Evolutionary conservation across 2,797 vertebrate species (phyloP), one percentile per base, ranked within the genome.

Genomic region (Nothura maculosa): DNA sequence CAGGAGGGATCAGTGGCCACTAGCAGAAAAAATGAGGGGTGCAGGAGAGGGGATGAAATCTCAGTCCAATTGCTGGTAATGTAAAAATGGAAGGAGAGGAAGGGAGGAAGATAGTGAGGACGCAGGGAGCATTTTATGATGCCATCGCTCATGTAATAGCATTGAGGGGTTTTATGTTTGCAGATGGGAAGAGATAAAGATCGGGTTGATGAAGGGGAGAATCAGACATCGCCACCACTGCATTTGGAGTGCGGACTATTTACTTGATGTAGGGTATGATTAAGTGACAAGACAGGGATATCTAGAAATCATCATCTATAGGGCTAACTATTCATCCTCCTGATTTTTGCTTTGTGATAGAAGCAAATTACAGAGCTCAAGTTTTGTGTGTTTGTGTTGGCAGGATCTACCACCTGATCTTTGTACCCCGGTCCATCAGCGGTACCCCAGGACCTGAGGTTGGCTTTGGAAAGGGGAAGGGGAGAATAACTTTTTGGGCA

Each of bases 241-340:
- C 7, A 34, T 34, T 62, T 28, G 61, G 75, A 27, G 34, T 43
- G 68, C 18, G 60, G 66, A 61, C 79, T 27, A 54, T 79, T 85
- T 78, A 60, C 54, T 90, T 87, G 89, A 87, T 87, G 19, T 20
- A 75, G 58, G 55, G 76, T 55, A 60, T 90, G 94, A 87, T 87
- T 63, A 92, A 92, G 80, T 9, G 1, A 81, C 40, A 36, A 63
- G 80, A 68, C 73, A 19, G 80, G 68, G 85, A 67, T 79, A 82
- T 88, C 80, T 75, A 47, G 72, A 82, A 80, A 85, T 68, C 60
- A 60, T 92, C 80, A 79, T 60, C 43, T 24, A 17, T 61, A 52
- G 83, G 75, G 76, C 63, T 40, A 30, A 57, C 47, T 52, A 58
- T 89, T 73, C 82, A 47, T 81, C 87, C 66, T 81, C 2, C 72